Base-by-base conservation (phyloP, 1,140 invertebrate genomes). In the Drosophila orena region DNA sequence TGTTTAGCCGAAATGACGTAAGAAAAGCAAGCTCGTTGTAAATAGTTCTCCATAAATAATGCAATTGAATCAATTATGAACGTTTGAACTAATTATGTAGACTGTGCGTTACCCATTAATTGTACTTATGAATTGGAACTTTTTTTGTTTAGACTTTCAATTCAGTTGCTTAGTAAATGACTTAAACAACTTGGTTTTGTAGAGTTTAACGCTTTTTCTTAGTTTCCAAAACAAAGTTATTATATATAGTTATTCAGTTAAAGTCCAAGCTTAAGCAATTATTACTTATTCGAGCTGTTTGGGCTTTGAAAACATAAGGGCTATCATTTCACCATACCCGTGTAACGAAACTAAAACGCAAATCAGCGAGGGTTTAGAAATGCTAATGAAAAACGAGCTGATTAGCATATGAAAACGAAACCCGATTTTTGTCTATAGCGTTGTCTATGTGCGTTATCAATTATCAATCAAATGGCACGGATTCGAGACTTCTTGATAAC, bases 1-100 rank as follows among this genome's bases (percentile, higher is more conserved):
- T 40, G 40, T 62, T 42, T 69, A 5, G 35, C 42, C 17, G 24
- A 43, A 64, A 60, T 77, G 73, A 77, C 73, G 73, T 76, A 68
- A 77, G 60, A 69, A 37, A 30, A 30, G 30, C 30, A 2, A 30
- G 30, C 30, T 30, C 30, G 7, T 30, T 30, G 30, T 30, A 30
- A 30, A 30, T 30, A 30, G 30, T 30, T 30, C 7, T 30, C 30
- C 8, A 30, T 8, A 14, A 38, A 38, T 10, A 77, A 69, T 76
- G 70, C 60, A 70, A 56, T 65, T 7, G 34, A 66, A 46, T 15
- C 61, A 24, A 40, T 47, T 66, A 22, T 6, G 22, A 27, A 24
- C 8, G 15, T 11, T 42, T 40, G 4, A 40, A 12, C 14, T 12
- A 40, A 34, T 38, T 47, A 10, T 6, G 24, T n/a, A 27, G 35